phyloP scores from a whole-genome alignment of 2,797 vertebrate genomes.

The Microctenopoma steveboyesi region DNA sequence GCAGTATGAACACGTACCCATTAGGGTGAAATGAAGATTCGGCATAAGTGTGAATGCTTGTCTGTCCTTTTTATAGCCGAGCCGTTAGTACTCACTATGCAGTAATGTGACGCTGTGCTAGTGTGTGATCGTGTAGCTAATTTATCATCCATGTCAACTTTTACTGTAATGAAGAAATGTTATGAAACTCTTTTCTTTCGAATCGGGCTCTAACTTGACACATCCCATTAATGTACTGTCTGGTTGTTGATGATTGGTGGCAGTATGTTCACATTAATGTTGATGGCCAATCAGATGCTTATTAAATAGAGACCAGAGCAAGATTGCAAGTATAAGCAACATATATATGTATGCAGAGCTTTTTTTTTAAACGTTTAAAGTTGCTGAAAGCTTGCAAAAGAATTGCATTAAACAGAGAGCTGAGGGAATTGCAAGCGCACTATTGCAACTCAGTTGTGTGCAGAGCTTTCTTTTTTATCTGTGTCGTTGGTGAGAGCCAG shows the following conservation, averaged over 20 bases:
- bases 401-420: constrained; percentile 10
- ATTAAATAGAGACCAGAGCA: background rate
- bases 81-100: too few species aligned
- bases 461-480: background rate
- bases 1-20: background rate
- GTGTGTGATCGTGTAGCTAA: too few species aligned
- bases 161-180: background rate
- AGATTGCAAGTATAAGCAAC: background rate
- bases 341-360: background rate
- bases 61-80: too few species aligned
- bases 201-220: background rate
- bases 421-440: background rate
- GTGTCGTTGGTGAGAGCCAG: background rate
- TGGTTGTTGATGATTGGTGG: too few species aligned
- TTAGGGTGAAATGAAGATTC: background rate
- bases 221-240: background rate
- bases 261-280: too few species aligned
- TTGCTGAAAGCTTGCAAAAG: background rate
- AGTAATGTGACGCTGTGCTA: too few species aligned
- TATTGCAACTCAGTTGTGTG: background rate
- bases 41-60: background rate
- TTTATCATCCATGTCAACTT: background rate
- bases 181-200: background rate
- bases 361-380: background rate
- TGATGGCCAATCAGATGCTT: background rate